Evolutionary conservation across 2,113 vertebrate genomes (phyloP), one percentile per base, ranked within the genome.

Genomic region (Tyrannus savana): DNA sequence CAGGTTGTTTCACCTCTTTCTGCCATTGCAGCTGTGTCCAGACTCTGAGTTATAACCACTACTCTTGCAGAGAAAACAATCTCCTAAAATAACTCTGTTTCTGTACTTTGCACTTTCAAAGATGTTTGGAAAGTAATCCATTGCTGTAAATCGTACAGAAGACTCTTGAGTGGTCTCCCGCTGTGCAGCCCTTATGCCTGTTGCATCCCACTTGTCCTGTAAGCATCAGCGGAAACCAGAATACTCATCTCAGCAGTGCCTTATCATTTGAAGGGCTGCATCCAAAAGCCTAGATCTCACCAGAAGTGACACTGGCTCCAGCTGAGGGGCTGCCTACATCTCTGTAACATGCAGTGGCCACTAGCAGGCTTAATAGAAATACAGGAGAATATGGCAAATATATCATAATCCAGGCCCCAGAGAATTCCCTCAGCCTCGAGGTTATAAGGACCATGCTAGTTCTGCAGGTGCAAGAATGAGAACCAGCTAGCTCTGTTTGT

Each of bases 361-460:
- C 80, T 62, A 58, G 49, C 5, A 77, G 56, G 14, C 35, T 28
- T 50, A 22, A 0, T 73, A 52, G 28, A 67, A 85, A 52, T 21
- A n/a, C 0, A 25, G 46, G 56, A 84, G 33, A 23, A 46, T 14
- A 55, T 6, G 23, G 39, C 35, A 76, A 63, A 59, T 16, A 63
- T 1, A 10, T 3, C 0, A 33, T 19, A 22, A 59, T 67, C 39
- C 25, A 46, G 28, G 7, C 3, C 14, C 31, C 4, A 10, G 62
- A 56, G 53, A 90, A 73, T 85, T 88, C 39, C 30, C 14, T 74
- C 31, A 49, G 19, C 7, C 9, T 74, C 22, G 22, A 46, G 42
- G 60, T 76, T 64, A 33, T 27, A 82, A 84, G 64, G 41, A 67
- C 12, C 2, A 4, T 14, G 13, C 4, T 53, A 15, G 30, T 58